Base-by-base conservation (phyloP, 2,113 vertebrate species). In the Phocoena sinus region DNA sequence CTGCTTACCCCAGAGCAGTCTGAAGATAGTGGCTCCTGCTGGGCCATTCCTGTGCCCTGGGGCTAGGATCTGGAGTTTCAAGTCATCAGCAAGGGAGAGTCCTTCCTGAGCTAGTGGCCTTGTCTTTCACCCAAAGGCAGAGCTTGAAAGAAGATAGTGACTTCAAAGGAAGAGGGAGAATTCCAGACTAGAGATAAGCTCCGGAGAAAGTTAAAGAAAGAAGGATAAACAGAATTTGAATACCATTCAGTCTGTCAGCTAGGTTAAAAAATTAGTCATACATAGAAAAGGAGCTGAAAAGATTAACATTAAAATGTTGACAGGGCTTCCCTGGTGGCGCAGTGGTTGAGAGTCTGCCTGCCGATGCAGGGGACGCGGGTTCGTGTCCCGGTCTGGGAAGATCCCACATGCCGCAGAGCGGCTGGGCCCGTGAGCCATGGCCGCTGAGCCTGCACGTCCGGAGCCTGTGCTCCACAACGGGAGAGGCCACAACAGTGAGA, bases 201-300 rank as follows among this genome's bases (percentile, higher is more conserved):
- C 47, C 74, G 60, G 47, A 50, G 70, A 79, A 89, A 77, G n/a
- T 56, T 91, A 15, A 56, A 86, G 41, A 56, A 74, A 33, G 65
- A 80, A 76, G 26, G 62, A 63, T n/a, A 80, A 91, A 65, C 33
- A 67, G 18, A 90, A 60, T 67, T 86, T 73, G 8, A 96, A 81
- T 58, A 47, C 92, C 53, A 9, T 44, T 73, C 31, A 63, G 53
- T 86, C 44, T 86, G 44, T 95, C 62, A 50, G 33, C 25, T 31
- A 70, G 50, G 68, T 92, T 96, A 73, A 94, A 89, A 81, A 47
- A 80, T 70, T 63, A 94, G 58, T 80, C 87, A 73, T 21, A 47
- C 44, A 68, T 28, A 53, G 21, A 88, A 91, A 91, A 87, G 33
- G 5, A 88, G 3, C 26, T 74, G 36, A 67, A 77, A 92, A 95